Evolutionary conservation across 2,797 vertebrate genomes (phyloP).

Genomic region (Spinus pinus): DNA sequence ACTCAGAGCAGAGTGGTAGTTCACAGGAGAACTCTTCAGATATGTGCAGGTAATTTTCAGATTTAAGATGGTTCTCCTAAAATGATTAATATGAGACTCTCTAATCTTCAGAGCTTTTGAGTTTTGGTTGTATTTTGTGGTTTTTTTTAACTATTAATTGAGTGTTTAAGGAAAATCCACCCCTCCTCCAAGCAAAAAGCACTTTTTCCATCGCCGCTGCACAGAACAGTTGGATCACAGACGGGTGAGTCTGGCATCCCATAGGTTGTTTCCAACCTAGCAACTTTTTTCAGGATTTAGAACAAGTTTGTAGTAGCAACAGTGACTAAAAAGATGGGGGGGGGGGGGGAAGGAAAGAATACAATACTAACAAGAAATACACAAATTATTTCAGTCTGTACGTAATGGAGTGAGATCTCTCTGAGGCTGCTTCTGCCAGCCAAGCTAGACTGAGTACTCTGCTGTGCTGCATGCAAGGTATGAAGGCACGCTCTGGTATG

Average conservation of each 20-base stretch:
- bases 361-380: not conserved
- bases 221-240: not conserved
- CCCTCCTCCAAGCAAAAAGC: not conserved
- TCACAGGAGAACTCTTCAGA: not conserved
- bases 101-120: not conserved
- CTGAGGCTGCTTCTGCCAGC: not conserved
- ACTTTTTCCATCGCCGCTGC: fast-evolving
- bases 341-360: not conserved
- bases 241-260: not conserved
- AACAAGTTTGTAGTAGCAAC: not conserved
- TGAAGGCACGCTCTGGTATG: not conserved
- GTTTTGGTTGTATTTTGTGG: not conserved
- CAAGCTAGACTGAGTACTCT: not conserved
- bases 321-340: not conserved
- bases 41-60: not conserved
- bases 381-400: not conserved
- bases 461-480: not conserved
- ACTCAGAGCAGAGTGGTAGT: not conserved
- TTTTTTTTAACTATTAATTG: not conserved
- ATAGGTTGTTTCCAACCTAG: not conserved
- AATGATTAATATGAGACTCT: not conserved
- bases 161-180: not conserved
- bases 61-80: not conserved
- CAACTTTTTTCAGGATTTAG: not conserved
- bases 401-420: not conserved